These are phyloP conservation scores for Linurgus olivaceus DNA, from an alignment of 2,797 vertebrate genomes.

Conservation along the genomic window DNA sequence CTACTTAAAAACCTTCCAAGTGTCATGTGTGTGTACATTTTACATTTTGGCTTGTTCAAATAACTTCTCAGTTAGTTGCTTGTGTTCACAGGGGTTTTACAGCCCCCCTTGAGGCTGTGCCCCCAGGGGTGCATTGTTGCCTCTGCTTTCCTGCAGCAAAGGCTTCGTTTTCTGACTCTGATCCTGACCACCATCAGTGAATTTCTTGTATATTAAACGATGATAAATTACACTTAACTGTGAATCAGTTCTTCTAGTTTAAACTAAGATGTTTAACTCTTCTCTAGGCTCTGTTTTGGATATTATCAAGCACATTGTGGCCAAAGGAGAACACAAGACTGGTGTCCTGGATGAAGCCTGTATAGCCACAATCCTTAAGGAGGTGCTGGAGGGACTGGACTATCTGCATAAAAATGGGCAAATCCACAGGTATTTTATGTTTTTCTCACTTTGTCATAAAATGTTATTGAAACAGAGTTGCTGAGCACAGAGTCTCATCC, in stretches of 20 bases:
- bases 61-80: background rate
- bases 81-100: background rate
- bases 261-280: background rate
- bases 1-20: background rate
- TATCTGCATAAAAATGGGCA: slow-evolving; percentile 97
- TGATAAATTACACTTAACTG: background rate
- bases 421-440: slow-evolving; percentile 88
- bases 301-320: slow-evolving; percentile 96
- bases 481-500: background rate
- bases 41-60: background rate
- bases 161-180: background rate
- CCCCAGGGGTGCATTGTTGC: fast-evolving
- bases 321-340: slow-evolving; percentile 92
- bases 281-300: slow-evolving; percentile 92
- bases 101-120: background rate
- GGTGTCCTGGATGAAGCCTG: slow-evolving; percentile 93
- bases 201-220: background rate
- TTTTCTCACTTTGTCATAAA: background rate
- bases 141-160: background rate
- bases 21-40: background rate
- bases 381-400: slow-evolving; percentile 93
- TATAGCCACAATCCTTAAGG: slow-evolving; percentile 93
- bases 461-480: background rate
- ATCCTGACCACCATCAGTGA: background rate
- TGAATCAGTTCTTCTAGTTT: background rate